phyloP scores from a whole-genome alignment of 2,797 vertebrate genomes.

The Darevskia mixta region DNA sequence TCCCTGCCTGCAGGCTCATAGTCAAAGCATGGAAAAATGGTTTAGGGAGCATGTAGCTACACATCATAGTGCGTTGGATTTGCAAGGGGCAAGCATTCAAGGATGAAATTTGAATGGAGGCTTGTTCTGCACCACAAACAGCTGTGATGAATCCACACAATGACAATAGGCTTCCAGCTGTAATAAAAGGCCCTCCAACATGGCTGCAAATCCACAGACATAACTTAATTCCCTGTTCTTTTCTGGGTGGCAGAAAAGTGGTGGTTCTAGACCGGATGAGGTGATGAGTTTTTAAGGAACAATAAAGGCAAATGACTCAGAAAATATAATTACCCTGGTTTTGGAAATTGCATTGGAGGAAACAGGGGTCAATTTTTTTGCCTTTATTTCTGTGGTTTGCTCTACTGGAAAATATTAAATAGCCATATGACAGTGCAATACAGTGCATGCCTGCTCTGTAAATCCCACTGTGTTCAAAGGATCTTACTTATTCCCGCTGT shows the following conservation, averaged over 20 bases:
- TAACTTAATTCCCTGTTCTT: slow-evolving; percentile 14
- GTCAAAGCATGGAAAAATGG: background rate
- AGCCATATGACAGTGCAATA: slow-evolving; percentile 25
- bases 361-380: background rate
- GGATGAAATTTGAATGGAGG: background rate
- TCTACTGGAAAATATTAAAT: slow-evolving; percentile 67
- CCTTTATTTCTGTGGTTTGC: slow-evolving; percentile 58
- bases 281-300: slow-evolving; percentile 37
- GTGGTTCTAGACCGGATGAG: slow-evolving; percentile 49
- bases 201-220: slow-evolving; percentile 4
- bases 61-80: background rate
- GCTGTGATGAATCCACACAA: slow-evolving; percentile 39
- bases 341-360: slow-evolving; percentile 65
- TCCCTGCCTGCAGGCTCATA: background rate
- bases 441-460: background rate
- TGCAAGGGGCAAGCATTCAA: slow-evolving; percentile 47
- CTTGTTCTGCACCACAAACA: slow-evolving; percentile 49
- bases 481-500: background rate
- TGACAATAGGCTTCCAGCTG: slow-evolving; percentile 20
- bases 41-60: background rate
- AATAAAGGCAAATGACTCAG: slow-evolving; percentile 54
- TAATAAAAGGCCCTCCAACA: slow-evolving; percentile 37
- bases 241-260: slow-evolving; percentile 35
- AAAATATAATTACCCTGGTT: slow-evolving; percentile 54
- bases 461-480: background rate